Conservation (phyloP, 2,797 vertebrate species). For the Gymnoscopelus braueri region DNA sequence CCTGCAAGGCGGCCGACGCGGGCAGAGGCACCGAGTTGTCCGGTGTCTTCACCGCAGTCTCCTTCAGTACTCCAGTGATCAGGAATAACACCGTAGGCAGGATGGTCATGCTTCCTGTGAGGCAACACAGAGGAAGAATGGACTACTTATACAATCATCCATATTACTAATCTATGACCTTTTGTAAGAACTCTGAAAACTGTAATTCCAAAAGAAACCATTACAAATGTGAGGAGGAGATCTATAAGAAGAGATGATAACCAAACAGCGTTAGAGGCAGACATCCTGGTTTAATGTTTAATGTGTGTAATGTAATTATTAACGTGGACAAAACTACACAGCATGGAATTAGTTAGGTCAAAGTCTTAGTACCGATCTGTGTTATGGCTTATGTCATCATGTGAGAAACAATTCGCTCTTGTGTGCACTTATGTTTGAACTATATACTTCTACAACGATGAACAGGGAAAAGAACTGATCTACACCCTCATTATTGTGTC, state of each 20-base stretch:
- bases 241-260: not conserved
- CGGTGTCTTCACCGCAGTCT: slow-evolving; percentile 89
- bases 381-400: not conserved
- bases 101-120: slow-evolving; percentile 93
- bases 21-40: slow-evolving; percentile 88
- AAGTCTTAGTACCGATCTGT: slow-evolving; percentile 7
- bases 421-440: slow-evolving; percentile 1
- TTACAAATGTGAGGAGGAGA: not conserved
- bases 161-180: slow-evolving; percentile 12
- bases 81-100: slow-evolving; percentile 96
- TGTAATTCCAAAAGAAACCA: not conserved
- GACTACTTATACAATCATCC: slow-evolving; percentile 10
- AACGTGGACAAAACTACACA: slow-evolving; percentile 9
- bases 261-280: not conserved
- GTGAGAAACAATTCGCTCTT: slow-evolving; percentile 6
- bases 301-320: slow-evolving; percentile 3
- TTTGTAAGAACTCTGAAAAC: not conserved
- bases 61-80: slow-evolving; percentile 93
- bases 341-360: slow-evolving; percentile 1
- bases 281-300: not conserved
- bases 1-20: slow-evolving; percentile 93
- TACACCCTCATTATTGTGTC: too few relatives aligned
- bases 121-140: not conserved
- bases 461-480: too few relatives aligned
- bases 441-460: too few relatives aligned